phyloP scores from a whole-genome alignment of 1,140 invertebrate genomes.

The Drosophila nikananu region DNA sequence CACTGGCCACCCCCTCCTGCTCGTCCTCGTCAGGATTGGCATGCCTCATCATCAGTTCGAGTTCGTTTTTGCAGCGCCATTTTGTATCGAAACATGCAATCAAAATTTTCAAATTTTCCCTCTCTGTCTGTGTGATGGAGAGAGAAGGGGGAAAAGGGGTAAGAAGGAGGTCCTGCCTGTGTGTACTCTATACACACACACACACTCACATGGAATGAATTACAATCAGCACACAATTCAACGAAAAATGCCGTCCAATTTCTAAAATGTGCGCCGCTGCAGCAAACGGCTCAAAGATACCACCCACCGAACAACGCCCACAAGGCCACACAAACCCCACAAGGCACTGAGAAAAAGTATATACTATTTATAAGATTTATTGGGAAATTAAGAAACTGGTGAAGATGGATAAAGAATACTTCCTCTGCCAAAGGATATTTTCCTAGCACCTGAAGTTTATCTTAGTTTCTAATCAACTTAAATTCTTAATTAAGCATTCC shows the following conservation, averaged over 20 bases:
- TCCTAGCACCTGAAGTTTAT: neutral
- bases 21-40: conserved; percentile 72
- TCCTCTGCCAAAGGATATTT: neutral
- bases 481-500: neutral
- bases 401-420: neutral
- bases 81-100: conserved; percentile 84
- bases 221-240: conserved; percentile 84
- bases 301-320: conserved; percentile 11
- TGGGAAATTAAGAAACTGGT: neutral
- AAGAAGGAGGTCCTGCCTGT: conserved; percentile 23
- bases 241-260: conserved; percentile 84
- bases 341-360: conserved; percentile 1
- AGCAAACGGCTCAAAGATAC: conserved; percentile 21
- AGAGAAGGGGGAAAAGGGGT: neutral
- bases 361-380: neutral
- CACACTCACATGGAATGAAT: conserved; percentile 73
- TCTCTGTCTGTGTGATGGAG: conserved; percentile 49
- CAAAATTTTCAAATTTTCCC: conserved; percentile 84
- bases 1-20: conserved; percentile 26
- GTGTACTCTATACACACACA: conserved; percentile 48
- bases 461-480: neutral
- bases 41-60: conserved; percentile 79
- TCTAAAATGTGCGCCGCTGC: conserved; percentile 73
- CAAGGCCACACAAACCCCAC: neutral
- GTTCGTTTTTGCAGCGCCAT: conserved; percentile 75